Evolutionary conservation across 2,888 invertebrate genomes (phyloP), one percentile per base, ranked within the genome.

Genomic region (Caenorhabditis uteleia): DNA sequence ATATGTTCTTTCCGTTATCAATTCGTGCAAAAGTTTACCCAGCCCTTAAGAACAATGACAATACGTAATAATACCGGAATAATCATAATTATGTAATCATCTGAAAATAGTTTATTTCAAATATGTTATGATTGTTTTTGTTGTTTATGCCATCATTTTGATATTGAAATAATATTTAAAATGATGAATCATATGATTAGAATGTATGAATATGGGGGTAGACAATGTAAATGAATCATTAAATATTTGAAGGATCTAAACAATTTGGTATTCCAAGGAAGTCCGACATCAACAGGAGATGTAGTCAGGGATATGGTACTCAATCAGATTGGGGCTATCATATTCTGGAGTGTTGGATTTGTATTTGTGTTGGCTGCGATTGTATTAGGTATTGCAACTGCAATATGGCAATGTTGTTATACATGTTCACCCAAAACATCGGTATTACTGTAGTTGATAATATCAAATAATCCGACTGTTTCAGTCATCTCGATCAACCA

Each of bases 261-360:
- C 31, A 34, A 51, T 27, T 36, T 60, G 26, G 56, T 66, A 5
- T 55, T 57, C 23, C 54, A 44, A 27, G 40, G 33, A 20, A 40
- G 45, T 29, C 55, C 49, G 1, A 47, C 46, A 10, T 50, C 61
- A 2, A 29, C 57, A 21, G 31, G 53, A 4, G 45, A 44, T 18
- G 56, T 70, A 3, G 53, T 60, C 45, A 47, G 48, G 18, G 70
- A 70, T 20, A 55, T 70, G 46, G 55, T 70, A 7, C 34, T 58
- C 33, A 50, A 47, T 18, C 64, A 70, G 50, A 66, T 67, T 46
- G 68, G 68, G 27, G 61, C 65, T 4, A 70, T 70, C 34, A 57
- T 65, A 34, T 70, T 70, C 45, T 68, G 64, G 50, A 65, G 65
- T 33, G 44, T 61, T 31, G 71, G 71, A 14, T 59, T 71, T 18